A percentile compares a stretch with the other conserved stretches of the same genome.
phyloP scores from a whole-genome alignment of 2,797 vertebrate genomes.

The Crocodylus rhombifer region DNA sequence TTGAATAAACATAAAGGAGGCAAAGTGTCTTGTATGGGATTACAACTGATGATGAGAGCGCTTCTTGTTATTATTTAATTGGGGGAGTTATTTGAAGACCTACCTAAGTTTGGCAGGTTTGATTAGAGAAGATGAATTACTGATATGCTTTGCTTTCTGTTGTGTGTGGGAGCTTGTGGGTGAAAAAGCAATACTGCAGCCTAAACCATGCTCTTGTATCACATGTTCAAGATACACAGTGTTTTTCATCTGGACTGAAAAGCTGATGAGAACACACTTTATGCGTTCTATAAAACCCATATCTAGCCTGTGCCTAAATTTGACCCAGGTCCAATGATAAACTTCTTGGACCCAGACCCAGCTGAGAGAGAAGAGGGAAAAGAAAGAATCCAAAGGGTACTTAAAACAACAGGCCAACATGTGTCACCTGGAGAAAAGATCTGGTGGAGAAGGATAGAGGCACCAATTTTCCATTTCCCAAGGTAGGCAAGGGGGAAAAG shows the following conservation, averaged over 20 bases:
- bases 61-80: not conserved
- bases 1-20: not conserved
- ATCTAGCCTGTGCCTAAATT: not conserved
- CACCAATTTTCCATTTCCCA: not conserved
- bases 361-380: not conserved
- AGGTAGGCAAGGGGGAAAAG: not conserved
- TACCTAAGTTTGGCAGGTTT: not conserved
- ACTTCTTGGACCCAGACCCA: not conserved
- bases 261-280: not conserved
- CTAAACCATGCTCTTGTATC: not conserved
- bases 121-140: accelerated
- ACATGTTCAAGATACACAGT: not conserved
- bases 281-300: not conserved
- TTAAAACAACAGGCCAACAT: constrained; percentile 17
- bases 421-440: constrained; percentile 22
- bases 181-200: not conserved
- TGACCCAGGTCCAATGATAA: not conserved
- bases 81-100: not conserved
- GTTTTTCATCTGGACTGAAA: not conserved
- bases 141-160: not conserved
- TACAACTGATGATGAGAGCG: not conserved
- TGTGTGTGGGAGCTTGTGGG: accelerated
- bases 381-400: constrained; percentile 1
- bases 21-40: not conserved
- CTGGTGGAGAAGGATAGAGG: not conserved